A percentile compares a stretch with the other conserved stretches of the same genome.
Conservation (phyloP, 1,140 invertebrate species). For the Plectrocnemia conspersa region DNA sequence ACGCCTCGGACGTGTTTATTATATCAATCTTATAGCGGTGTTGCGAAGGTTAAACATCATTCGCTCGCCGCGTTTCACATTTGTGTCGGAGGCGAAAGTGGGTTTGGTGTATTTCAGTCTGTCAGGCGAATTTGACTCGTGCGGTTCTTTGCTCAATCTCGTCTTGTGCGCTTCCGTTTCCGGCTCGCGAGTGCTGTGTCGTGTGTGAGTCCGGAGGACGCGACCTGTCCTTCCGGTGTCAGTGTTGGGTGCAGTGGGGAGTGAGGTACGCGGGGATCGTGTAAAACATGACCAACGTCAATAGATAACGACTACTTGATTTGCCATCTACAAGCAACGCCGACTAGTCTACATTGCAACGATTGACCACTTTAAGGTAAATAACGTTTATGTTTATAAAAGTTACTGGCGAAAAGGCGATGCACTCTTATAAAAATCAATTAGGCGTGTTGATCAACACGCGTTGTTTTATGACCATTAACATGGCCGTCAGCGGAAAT, state of each 20-base stretch:
- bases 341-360: too few species aligned
- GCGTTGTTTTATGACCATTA: too few species aligned
- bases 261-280: too few species aligned
- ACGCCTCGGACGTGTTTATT: too few species aligned
- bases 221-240: conserved; percentile 12
- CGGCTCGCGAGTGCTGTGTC: conserved; percentile 18
- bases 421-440: too few species aligned
- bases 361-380: too few species aligned
- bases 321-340: too few species aligned
- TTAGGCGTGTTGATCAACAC: too few species aligned
- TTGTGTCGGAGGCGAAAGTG: conserved; percentile 10
- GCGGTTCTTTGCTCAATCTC: conserved; percentile 13
- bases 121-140: conserved; percentile 26
- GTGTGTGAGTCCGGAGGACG: conserved; percentile 14
- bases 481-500: too few species aligned
- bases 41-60: conserved; percentile 2
- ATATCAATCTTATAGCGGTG: not conserved
- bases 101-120: conserved; percentile 20
- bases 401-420: too few species aligned
- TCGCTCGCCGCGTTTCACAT: not conserved
- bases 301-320: conserved; percentile 25
- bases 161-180: conserved; percentile 19
- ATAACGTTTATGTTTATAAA: too few species aligned
- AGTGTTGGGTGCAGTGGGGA: conserved; percentile 1
- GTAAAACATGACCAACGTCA: conserved; percentile 24